These are phyloP conservation scores for Schizopygopsis pylzovi DNA, from an alignment of 2,797 vertebrate species.

Conservation along the genomic window DNA sequence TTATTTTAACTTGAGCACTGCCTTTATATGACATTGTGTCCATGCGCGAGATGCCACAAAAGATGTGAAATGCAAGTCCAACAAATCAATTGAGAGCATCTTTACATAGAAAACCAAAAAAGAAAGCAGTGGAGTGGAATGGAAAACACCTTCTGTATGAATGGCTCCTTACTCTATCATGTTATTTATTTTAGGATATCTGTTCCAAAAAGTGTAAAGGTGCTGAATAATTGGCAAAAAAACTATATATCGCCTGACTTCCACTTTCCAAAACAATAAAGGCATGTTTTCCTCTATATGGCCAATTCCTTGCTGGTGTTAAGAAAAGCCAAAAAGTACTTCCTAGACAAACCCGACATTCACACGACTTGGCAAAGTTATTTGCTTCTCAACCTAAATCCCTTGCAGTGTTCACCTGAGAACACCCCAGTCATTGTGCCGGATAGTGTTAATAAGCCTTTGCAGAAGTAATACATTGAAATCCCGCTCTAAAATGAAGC, in stretches of 20 bases:
- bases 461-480: conserved; percentile 60
- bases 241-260: background rate
- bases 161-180: background rate
- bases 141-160: background rate
- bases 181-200: background rate
- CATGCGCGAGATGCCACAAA: background rate
- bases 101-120: background rate
- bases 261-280: background rate
- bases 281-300: background rate
- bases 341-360: conserved; percentile 30
- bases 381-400: conserved; percentile 15
- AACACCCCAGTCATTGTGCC: conserved; percentile 52
- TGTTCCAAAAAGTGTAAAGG: background rate
- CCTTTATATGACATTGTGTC: background rate
- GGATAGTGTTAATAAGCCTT: conserved; percentile 57
- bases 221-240: background rate
- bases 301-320: background rate
- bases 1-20: background rate
- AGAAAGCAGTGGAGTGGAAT: background rate
- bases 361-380: conserved; percentile 11
- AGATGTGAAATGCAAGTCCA: background rate
- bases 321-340: background rate
- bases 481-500: conserved; percentile 38
- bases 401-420: conserved; percentile 31
- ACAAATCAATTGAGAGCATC: background rate